Evolutionary conservation across 2,797 vertebrate genomes (phyloP), one percentile per base, ranked within the genome.

Genomic region (Poecile montanus): DNA sequence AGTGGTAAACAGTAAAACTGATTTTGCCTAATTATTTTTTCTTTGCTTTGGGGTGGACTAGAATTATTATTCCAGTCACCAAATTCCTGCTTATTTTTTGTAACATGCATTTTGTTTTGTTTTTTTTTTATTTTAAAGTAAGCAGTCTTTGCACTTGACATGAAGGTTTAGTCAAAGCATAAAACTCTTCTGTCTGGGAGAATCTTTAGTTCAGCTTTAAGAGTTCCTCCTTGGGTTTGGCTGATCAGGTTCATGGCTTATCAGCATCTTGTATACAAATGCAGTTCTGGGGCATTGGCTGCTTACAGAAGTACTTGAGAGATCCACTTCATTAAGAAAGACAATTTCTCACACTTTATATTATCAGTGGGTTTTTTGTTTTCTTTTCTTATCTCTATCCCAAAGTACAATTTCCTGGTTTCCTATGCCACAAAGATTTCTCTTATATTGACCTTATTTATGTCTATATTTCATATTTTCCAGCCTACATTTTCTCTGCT

Each of bases 131-230:
- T 62, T 85, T 79, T 9, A 62, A 62, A 42, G 6, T 60, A 40
- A 58, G 14, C 26, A 72, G 10, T 70, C 47, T 85, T 86, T 89
- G n/a, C 57, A 68, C 51, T 93, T 93, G 27, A 91, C 21, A 91
- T 29, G 45, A 50, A 53, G 19, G 19, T 85, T 94, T 86, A 66
- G 8, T 86, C 14, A 56, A 34, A 95, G 30, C 16, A 84, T 36
- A 63, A 71, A 84, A 56, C 19, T 74, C 32, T 62, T 89, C 51
- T 73, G 6, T 72, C 54, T 63, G n/a, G 13, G 15, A 29, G 42
- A 53, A 50, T 26, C 32, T n/a, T 91, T 54, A 32, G 14, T 79
- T 75, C 34, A 80, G 32, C 42, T 89, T 78, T 58, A 53, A 66
- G 73, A 75, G 58, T 89, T 79, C 17, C 48, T 67, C 32, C 62